These are phyloP conservation scores for Pollachius pollachius DNA, from an alignment of 2,113 vertebrate species.

Conservation along the genomic window DNA sequence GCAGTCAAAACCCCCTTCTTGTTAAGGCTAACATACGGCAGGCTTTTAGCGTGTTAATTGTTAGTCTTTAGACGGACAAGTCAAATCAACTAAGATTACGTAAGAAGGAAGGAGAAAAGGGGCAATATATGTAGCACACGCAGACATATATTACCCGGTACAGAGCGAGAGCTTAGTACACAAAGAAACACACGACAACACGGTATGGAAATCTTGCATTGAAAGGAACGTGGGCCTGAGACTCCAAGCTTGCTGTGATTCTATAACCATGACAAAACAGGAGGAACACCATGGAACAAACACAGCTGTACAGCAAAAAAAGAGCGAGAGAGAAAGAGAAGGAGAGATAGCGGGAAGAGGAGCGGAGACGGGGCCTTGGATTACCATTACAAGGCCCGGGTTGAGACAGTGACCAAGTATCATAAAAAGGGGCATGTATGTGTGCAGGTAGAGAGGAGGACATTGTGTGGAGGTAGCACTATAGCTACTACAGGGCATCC, in stretches of 20 bases:
- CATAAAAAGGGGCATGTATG: conserved; percentile 58
- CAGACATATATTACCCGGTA: conserved; percentile 76
- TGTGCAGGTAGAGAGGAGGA: background rate
- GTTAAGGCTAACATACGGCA: conserved; percentile 26
- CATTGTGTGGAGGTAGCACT: conserved; percentile 46
- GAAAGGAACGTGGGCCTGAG: conserved; percentile 74
- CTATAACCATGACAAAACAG: conserved; percentile 87
- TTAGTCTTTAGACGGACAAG: conserved; percentile 21
- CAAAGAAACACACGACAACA: conserved; percentile 64
- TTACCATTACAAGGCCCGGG: conserved; percentile 85
- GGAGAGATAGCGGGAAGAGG: conserved; percentile 56
- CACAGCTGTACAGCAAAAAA: conserved; percentile 18
- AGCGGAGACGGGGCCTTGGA: conserved; percentile 67
- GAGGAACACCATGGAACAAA: conserved; percentile 74
- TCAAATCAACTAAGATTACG: conserved; percentile 53
- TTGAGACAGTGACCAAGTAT: conserved; percentile 58
- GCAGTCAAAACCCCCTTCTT: conserved; percentile 16
- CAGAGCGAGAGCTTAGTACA: conserved; percentile 66
- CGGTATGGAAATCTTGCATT: conserved; percentile 73
- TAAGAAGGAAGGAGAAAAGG: conserved; percentile 46
- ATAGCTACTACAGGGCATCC: conserved; percentile 31
- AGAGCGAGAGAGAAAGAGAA: conserved; percentile 45
- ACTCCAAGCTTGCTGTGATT: conserved; percentile 89
- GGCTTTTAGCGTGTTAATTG: no score
- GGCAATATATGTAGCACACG: conserved; percentile 74